phyloP scores from a whole-genome alignment of 1,140 invertebrate species.

The Megalopta genalis region DNA sequence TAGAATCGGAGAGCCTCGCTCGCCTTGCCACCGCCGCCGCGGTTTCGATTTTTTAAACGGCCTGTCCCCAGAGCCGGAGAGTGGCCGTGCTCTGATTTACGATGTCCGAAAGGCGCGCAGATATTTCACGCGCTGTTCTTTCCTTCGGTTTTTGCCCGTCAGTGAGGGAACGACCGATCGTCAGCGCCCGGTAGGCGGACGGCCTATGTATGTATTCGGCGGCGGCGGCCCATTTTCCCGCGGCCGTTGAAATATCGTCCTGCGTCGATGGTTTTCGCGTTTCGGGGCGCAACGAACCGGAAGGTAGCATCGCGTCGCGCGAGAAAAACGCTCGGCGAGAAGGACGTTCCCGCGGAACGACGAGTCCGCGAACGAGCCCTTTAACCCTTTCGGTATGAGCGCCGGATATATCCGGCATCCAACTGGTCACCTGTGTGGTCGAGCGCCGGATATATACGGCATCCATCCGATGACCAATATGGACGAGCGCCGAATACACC shows the following conservation, averaged over 20 bases:
- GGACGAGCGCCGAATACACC: no score
- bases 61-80: not conserved
- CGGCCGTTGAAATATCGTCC: conserved; percentile 43
- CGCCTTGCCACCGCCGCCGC: not conserved
- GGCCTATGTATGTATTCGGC: conserved; percentile 19
- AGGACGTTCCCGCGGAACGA: not conserved
- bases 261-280: conserved; percentile 32
- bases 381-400: no score
- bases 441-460: no score
- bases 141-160: not conserved
- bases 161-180: conserved; percentile 25
- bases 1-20: not conserved
- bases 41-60: conserved; percentile 51
- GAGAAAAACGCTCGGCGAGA: not conserved
- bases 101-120: conserved; percentile 41
- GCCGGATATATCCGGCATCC: no score
- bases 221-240: conserved; percentile 6
- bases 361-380: not conserved
- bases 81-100: conserved; percentile 48
- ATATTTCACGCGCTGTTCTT: conserved; percentile 40
- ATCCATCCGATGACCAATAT: no score
- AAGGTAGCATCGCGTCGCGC: not conserved
- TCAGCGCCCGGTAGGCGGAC: not conserved
- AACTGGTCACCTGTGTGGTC: no score
- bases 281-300: conserved; percentile 20